Conservation (phyloP, 2,797 vertebrate species). For the Momotus momota region DNA sequence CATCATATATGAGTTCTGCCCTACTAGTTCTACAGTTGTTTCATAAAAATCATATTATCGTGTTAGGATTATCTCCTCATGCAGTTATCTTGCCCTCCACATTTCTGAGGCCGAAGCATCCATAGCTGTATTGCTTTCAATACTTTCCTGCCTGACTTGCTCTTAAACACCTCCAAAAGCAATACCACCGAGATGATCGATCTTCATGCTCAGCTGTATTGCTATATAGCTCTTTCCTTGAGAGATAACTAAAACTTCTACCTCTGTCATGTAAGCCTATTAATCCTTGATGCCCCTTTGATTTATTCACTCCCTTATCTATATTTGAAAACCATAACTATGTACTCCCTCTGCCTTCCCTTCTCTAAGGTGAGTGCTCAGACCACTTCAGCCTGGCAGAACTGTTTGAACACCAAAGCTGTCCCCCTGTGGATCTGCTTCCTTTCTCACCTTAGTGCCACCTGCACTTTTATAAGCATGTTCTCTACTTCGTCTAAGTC, state of each 20-base stretch:
- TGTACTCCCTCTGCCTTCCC: not conserved
- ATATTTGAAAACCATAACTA: not conserved
- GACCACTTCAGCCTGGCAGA: not conserved
- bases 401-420: not conserved
- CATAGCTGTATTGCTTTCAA: not conserved
- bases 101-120: not conserved
- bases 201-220: not conserved
- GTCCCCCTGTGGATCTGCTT: not conserved
- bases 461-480: not conserved
- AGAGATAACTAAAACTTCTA: not conserved
- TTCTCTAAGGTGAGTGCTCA: not conserved
- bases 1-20: not conserved
- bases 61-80: not conserved
- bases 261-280: not conserved
- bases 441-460: not conserved
- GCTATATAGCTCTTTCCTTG: not conserved
- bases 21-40: not conserved
- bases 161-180: not conserved
- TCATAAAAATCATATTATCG: not conserved
- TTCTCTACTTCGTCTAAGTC: not conserved
- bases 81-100: not conserved
- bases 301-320: not conserved
- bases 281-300: not conserved
- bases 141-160: not conserved
- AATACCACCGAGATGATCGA: not conserved